Evolutionary conservation across 2,888 invertebrate species (phyloP).

Genomic region (Philhelius pedissequus): DNA sequence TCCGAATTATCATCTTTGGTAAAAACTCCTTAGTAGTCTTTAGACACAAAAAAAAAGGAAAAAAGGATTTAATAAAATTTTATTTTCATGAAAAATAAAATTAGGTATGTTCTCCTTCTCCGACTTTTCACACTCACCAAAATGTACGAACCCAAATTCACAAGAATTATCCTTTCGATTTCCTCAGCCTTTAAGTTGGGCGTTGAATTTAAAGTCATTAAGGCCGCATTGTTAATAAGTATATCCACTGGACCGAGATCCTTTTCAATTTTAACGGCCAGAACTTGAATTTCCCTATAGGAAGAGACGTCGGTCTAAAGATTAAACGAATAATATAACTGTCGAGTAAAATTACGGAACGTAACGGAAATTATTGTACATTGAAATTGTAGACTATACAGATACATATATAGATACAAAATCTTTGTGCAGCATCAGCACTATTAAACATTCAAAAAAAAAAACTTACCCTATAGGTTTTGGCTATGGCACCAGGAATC

Average conservation of each 20-base stretch:
- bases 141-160: slow-evolving; percentile 79
- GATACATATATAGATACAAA: neutral
- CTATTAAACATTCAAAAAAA: neutral
- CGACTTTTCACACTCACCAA: slow-evolving; percentile 74
- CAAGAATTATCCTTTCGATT: slow-evolving; percentile 78
- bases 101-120: neutral
- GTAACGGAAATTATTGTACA: slow-evolving; percentile 54
- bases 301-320: slow-evolving; percentile 77
- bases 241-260: slow-evolving; percentile 79
- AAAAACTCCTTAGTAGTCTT: slow-evolving; percentile 79
- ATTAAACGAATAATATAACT: slow-evolving; percentile 66
- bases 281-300: slow-evolving; percentile 74
- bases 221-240: slow-evolving; percentile 79
- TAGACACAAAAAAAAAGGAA: neutral
- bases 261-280: slow-evolving; percentile 76
- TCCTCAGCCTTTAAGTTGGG: slow-evolving; percentile 77
- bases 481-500: slow-evolving; percentile 75
- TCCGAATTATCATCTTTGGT: slow-evolving; percentile 78
- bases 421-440: neutral
- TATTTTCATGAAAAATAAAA: neutral
- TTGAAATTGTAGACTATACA: slow-evolving; percentile 3
- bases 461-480: slow-evolving; percentile 75
- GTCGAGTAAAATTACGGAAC: slow-evolving; percentile 57
- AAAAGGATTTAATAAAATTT: neutral
- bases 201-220: slow-evolving; percentile 77